phyloP scores from a whole-genome alignment of 2,797 vertebrate genomes.

The Huso huso region DNA sequence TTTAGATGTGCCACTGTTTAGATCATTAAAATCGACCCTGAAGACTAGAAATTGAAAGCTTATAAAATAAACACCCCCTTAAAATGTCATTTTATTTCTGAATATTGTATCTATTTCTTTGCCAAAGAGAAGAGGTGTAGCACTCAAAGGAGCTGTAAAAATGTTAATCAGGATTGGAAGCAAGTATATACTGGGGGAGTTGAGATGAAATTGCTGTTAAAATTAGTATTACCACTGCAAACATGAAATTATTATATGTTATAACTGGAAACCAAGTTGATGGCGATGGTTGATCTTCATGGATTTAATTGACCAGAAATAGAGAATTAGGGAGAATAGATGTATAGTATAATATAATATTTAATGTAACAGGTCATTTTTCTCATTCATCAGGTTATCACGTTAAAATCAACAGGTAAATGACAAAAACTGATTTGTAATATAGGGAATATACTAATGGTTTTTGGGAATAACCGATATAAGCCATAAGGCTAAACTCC shows the following conservation, averaged over 20 bases:
- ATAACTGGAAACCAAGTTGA: slow-evolving; percentile 3
- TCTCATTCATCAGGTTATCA: neutral
- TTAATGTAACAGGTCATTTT: no score
- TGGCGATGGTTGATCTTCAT: slow-evolving; percentile 9
- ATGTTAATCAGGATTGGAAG: no score
- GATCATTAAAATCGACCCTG: no score
- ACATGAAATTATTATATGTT: neutral
- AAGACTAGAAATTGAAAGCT: no score
- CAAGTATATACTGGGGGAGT: slow-evolving; percentile 12
- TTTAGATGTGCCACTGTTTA: no score
- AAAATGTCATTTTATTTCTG: no score
- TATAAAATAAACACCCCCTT: no score
- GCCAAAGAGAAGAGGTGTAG: no score
- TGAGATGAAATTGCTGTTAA: slow-evolving; percentile 10
- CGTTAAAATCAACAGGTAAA: slow-evolving; percentile 15
- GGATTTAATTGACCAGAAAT: slow-evolving; percentile 14
- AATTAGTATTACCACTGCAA: slow-evolving; percentile 18
- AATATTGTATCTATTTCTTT: no score
- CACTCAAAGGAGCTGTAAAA: no score
- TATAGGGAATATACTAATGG: neutral
- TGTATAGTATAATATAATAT: neutral
- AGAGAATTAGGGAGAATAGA: slow-evolving; percentile 6
- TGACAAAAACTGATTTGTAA: neutral
- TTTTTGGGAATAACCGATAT: slow-evolving; percentile 23
- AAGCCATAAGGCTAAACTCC: slow-evolving; percentile 47